These are phyloP conservation scores for Buphagus erythrorhynchus DNA, from an alignment of 2,797 vertebrate species.

Conservation along the genomic window DNA sequence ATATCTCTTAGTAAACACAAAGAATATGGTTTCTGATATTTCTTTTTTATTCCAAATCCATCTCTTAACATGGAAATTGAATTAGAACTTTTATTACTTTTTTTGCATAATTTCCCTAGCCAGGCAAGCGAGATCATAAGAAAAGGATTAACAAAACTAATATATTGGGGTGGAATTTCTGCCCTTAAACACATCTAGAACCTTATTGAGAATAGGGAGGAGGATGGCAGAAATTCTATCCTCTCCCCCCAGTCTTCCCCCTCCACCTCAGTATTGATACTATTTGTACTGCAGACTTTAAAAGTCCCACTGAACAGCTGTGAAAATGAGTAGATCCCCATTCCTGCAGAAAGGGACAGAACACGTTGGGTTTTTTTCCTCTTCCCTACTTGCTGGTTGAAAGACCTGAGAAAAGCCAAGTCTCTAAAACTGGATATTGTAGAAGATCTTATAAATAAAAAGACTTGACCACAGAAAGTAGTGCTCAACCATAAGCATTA, in stretches of 20 bases:
- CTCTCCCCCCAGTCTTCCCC: not conserved
- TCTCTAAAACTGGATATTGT: not conserved
- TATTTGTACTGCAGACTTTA: not conserved
- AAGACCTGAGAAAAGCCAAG: not conserved
- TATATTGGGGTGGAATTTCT: not conserved
- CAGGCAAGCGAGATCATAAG: not conserved
- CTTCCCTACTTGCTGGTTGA: accelerated
- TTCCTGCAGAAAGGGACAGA: not conserved
- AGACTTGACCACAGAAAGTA: not conserved
- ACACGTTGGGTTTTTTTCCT: accelerated
- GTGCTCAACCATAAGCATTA: not conserved
- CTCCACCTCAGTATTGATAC: not conserved
- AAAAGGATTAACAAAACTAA: conserved; percentile 6
- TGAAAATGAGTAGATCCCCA: not conserved
- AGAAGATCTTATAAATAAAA: not conserved
- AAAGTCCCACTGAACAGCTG: not conserved
- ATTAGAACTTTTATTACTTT: conserved; percentile 63
- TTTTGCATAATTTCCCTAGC: conserved; percentile 51
- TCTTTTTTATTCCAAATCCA: not conserved
- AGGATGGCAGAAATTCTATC: not conserved
- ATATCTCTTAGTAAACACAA: conserved; percentile 69
- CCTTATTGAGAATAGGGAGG: not conserved
- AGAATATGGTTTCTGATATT: conserved; percentile 29
- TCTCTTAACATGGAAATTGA: conserved; percentile 63
- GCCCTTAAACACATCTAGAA: not conserved